These are phyloP conservation scores for Calliphora vomitoria DNA, from an alignment of 2,888 invertebrate genomes.

Conservation along the genomic window DNA sequence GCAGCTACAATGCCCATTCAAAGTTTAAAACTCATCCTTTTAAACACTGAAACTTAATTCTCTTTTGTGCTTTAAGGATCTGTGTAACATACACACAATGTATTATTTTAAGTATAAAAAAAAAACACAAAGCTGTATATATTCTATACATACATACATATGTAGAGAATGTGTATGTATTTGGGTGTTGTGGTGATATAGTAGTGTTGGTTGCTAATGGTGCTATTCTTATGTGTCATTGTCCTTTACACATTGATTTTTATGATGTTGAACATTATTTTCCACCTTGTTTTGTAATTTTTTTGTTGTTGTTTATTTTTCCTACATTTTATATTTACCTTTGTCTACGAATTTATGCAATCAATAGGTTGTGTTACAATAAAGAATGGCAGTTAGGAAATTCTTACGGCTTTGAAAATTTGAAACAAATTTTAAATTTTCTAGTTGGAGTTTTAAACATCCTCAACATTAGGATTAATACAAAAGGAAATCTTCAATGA, in stretches of 20 bases:
- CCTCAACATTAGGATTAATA: too few relatives aligned
- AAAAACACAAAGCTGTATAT: background rate
- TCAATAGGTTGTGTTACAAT: background rate
- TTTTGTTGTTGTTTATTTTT: background rate
- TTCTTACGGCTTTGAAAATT: background rate
- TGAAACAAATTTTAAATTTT: too few relatives aligned
- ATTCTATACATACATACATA: background rate
- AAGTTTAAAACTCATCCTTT: background rate
- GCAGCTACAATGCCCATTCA: background rate
- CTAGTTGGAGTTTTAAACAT: too few relatives aligned
- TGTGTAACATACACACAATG: background rate
- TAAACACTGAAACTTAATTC: background rate
- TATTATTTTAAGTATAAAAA: slow-evolving; percentile 1
- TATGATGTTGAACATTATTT: slow-evolving; percentile 2
- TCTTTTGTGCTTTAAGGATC: slow-evolving; percentile 20
- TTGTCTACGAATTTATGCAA: slow-evolving; percentile 14
- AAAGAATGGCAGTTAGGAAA: background rate
- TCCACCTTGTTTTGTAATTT: background rate
- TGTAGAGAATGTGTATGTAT: background rate
- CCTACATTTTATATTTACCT: background rate
- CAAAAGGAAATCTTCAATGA: too few relatives aligned
- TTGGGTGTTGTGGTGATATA: too few relatives aligned
- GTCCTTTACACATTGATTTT: slow-evolving; percentile 54
- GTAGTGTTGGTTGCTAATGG: background rate
- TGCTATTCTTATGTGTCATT: slow-evolving; percentile 40